phyloP scores from a whole-genome alignment of 2,797 vertebrate species.

The Pogonophryne albipinna region DNA sequence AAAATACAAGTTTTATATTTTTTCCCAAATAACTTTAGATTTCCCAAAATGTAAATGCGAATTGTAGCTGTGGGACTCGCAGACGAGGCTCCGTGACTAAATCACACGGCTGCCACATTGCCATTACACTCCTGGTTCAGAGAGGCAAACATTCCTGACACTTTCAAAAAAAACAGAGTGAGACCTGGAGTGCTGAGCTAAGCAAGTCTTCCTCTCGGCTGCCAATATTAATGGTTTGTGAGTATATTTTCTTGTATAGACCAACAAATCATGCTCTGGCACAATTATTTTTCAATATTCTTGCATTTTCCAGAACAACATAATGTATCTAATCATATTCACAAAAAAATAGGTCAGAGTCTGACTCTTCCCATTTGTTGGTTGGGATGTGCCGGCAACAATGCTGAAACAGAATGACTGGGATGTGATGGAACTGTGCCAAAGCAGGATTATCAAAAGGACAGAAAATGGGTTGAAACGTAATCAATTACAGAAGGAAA shows the following conservation, averaged over 20 bases:
- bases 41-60: constrained; percentile 55
- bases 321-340: constrained; percentile 47
- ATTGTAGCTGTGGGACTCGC: constrained; percentile 46
- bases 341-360: constrained; percentile 68
- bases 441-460: constrained; percentile 67
- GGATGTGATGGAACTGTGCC: constrained; percentile 59
- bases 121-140: constrained; percentile 61
- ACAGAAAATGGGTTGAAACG: constrained; percentile 63
- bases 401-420: constrained; percentile 62
- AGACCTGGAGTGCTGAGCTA: constrained; percentile 71
- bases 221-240: constrained; percentile 67
- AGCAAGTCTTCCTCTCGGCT: constrained; percentile 62
- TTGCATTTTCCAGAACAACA: constrained; percentile 38
- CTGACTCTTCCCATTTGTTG: constrained; percentile 65
- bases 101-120: constrained; percentile 68
- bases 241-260: constrained; percentile 71
- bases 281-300: constrained; percentile 51
- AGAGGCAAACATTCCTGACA: constrained; percentile 74
- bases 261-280: constrained; percentile 69
- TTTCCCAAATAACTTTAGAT: constrained; percentile 29
- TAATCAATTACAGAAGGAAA: constrained; percentile 65
- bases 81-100: constrained; percentile 63
- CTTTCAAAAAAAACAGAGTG: constrained; percentile 63
- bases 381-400: constrained; percentile 62
- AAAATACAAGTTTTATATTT: constrained; percentile 26